Base-by-base conservation (phyloP, 2,888 invertebrate species). In the Sepiola atlantica region DNA sequence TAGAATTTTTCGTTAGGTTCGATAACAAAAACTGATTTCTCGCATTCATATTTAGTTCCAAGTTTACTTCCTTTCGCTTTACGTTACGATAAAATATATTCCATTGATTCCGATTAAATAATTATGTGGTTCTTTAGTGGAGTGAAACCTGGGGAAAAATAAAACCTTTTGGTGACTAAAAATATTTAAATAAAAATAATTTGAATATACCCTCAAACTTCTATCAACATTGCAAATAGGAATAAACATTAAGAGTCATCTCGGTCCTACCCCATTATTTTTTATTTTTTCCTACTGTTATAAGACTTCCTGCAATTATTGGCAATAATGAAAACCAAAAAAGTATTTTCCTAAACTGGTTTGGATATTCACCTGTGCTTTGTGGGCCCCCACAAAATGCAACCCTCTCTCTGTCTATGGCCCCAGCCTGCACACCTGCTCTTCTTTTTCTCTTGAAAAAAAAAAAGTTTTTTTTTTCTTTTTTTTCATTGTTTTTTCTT, bases 341-440 rank as follows among this genome's bases (percentile, higher is more conserved):
- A 45, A 45, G 16, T n/a, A n/a, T n/a, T 4, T n/a, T 32, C 6
- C 57, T 57, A 57, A 57, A 57, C 57, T 57, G 57, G 57, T 57
- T 57, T 57, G 57, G 57, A 57, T 57, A 77, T 77, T 32, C n/a
- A 77, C 18, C n/a, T 77, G n/a, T 77, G 77, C n/a, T 77, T 32
- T 77, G 77, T 77, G 77, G 77, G 77, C 28, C 77, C 77, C 77
- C 77, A 77, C 77, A 32, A 77, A 77, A 77, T 77, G 77, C 77
- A 92, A 92, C 92, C 54, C 92, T 55, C 92, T 92, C 92, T 92
- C 55, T 92, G 92, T 55, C 35, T 28, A 55, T 92, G 92, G 28
- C 54, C 92, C 35, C 45, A 28, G 35, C 92, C 92, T 92, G 55
- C 92, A 45, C 28, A 45, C 28, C 55, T 92, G 28, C 92, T 54